A percentile compares a stretch with the other conserved stretches of the same genome.
Conservation (phyloP, 2,797 vertebrate genomes). For the Melanotaenia trifasciata region DNA sequence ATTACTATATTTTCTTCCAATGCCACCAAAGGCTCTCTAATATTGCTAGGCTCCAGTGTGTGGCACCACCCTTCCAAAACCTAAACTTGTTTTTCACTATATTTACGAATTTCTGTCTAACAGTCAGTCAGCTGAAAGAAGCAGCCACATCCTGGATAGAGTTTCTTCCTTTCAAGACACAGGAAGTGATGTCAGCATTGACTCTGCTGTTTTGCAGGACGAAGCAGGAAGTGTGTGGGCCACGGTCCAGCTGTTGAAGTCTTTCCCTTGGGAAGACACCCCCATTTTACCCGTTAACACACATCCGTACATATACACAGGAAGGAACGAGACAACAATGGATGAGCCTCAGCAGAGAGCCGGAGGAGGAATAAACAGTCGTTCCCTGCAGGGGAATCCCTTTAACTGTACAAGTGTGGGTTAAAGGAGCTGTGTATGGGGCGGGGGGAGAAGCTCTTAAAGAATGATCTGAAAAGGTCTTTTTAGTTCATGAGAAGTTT, state of each 20-base stretch:
- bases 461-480: neutral
- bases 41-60: too few species aligned
- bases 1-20: too few species aligned
- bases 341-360: conserved; percentile 48
- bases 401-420: conserved; percentile 8
- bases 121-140: conserved; percentile 11
- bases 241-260: conserved; percentile 20
- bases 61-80: too few species aligned
- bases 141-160: conserved; percentile 41
- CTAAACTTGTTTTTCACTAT: neutral
- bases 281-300: neutral
- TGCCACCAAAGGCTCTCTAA: too few species aligned
- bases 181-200: conserved; percentile 56
- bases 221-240: conserved; percentile 58
- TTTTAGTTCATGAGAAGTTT: neutral
- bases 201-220: conserved; percentile 12
- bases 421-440: too few species aligned
- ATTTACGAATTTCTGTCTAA: neutral
- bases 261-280: conserved; percentile 29
- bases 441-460: neutral
- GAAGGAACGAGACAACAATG: conserved; percentile 68
- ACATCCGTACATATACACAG: conserved; percentile 36
- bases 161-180: conserved; percentile 20
- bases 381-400: conserved; percentile 36
- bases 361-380: conserved; percentile 59